These are phyloP conservation scores for Psilopsiagon aurifrons DNA, from an alignment of 2,113 vertebrate genomes.

Conservation along the genomic window DNA sequence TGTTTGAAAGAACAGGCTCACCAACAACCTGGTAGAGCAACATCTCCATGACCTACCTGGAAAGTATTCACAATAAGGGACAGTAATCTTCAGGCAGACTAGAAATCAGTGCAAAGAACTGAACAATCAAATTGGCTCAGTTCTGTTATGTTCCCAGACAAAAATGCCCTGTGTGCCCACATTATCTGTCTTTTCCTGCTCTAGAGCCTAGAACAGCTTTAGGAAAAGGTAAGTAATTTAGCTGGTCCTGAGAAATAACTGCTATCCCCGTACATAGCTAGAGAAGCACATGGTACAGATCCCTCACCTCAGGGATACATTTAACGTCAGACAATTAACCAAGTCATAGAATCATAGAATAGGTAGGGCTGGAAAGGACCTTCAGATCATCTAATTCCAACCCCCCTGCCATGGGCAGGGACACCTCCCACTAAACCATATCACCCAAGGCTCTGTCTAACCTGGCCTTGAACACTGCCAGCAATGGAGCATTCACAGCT, in stretches of 20 bases:
- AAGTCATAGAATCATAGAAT: no score
- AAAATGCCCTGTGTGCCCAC: neutral
- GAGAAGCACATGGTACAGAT: accelerated
- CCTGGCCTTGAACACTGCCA: no score
- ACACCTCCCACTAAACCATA: no score
- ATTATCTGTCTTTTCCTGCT: neutral
- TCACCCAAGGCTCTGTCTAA: no score
- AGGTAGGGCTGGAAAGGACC: no score
- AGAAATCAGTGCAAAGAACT: neutral
- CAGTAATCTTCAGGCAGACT: neutral
- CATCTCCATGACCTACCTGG: neutral
- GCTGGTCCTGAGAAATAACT: neutral
- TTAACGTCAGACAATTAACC: accelerated
- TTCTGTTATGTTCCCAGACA: neutral
- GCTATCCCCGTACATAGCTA: neutral
- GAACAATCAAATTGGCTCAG: neutral
- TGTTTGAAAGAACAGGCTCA: neutral
- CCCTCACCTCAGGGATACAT: accelerated
- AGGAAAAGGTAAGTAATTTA: neutral
- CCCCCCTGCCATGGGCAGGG: no score
- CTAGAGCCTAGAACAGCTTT: accelerated
- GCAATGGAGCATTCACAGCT: no score
- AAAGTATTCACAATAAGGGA: neutral
- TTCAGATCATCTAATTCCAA: no score
- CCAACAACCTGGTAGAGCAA: neutral